A percentile compares a stretch with the other conserved stretches of the same genome.
phyloP scores from a whole-genome alignment of 2,888 invertebrate genomes.

The Patella depressa region DNA sequence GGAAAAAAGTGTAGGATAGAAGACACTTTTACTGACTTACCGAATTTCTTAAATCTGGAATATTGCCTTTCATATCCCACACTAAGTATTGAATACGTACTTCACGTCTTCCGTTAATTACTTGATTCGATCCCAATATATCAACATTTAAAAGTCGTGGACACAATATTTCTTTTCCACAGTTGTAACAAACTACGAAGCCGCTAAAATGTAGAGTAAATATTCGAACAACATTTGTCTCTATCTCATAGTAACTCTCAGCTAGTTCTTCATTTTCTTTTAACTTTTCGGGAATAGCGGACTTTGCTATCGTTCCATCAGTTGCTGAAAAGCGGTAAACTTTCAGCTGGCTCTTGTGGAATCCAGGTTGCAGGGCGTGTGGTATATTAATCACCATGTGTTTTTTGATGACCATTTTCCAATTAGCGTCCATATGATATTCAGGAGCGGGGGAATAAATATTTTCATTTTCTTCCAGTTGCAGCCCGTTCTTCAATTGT shows the following conservation, averaged over 20 bases:
- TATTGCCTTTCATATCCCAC: not conserved
- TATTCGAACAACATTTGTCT: not conserved
- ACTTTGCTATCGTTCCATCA: not conserved
- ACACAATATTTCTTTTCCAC: not conserved
- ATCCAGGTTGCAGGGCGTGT: not conserved
- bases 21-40: not conserved
- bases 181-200: not conserved
- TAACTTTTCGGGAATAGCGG: not conserved
- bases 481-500: not conserved
- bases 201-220: not conserved
- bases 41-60: not conserved
- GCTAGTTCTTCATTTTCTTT: not conserved
- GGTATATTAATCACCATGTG: not conserved
- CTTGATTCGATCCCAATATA: not conserved
- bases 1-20: too few species aligned
- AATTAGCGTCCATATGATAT: not conserved
- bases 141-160: not conserved
- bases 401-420: not conserved
- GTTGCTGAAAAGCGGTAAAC: not conserved
- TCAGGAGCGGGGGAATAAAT: not conserved
- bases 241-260: not conserved
- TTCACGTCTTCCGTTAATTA: not conserved
- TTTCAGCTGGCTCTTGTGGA: not conserved
- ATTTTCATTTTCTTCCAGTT: not conserved
- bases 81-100: not conserved